These are phyloP conservation scores for Saccopteryx bilineata DNA, from an alignment of 2,113 vertebrate species.

Conservation along the genomic window DNA sequence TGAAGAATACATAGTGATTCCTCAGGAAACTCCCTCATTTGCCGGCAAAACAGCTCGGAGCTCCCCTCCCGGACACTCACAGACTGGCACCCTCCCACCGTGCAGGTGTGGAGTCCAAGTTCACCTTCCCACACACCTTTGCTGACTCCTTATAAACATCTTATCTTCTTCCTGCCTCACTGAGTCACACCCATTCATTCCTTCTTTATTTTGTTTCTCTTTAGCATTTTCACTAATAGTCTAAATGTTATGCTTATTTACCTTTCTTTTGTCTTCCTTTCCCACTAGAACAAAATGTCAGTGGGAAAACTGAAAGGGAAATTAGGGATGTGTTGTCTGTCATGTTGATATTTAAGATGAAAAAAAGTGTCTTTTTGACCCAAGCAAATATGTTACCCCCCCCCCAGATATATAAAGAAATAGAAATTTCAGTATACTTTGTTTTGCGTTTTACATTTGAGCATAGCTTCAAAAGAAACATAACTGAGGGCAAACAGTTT, in stretches of 20 bases:
- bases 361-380: background rate
- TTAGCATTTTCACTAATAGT: background rate
- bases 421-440: background rate
- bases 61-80: background rate
- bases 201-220: background rate
- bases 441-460: slow-evolving; percentile 9
- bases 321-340: background rate
- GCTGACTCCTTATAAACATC: no score
- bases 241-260: background rate
- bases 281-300: background rate
- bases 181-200: background rate
- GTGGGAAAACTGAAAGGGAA: background rate
- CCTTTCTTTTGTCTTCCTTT: background rate
- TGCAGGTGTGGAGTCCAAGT: background rate
- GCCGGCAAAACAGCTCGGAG: background rate
- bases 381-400: background rate
- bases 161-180: background rate
- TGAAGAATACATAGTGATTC: background rate
- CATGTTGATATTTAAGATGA: background rate
- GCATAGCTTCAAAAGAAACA: background rate
- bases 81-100: background rate
- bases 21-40: background rate
- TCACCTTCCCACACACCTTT: background rate
- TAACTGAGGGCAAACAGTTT: background rate
- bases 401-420: background rate